Conservation (phyloP, 2,888 invertebrate species). For the Liodrosophila aerea region DNA sequence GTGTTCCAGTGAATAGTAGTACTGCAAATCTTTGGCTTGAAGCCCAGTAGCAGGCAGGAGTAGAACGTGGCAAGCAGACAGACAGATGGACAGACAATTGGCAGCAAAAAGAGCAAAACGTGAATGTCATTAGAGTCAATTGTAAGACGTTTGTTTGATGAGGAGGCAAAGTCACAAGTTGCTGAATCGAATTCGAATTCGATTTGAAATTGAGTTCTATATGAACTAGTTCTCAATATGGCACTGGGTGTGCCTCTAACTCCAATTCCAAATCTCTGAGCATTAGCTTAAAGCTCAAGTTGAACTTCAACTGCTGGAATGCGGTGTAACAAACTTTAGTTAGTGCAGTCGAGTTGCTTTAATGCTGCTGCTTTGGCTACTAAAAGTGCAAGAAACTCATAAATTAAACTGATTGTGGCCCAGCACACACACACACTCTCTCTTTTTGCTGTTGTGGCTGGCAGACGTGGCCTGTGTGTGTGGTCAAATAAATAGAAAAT, state of each 20-base stretch:
- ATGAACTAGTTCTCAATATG: conserved; percentile 36
- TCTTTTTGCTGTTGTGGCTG: conserved; percentile 5
- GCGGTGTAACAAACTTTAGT: conserved; percentile 11
- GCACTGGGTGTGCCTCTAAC: conserved; percentile 47
- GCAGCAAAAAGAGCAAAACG: conserved; percentile 55
- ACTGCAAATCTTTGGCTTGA: too few relatives aligned
- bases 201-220: not conserved
- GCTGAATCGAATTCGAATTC: not conserved
- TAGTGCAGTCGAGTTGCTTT: conserved; percentile 34
- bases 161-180: conserved; percentile 24
- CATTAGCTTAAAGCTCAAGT: conserved; percentile 47
- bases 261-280: conserved; percentile 62
- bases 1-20: too few relatives aligned
- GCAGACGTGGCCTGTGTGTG: conserved; percentile 37
- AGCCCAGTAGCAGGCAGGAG: too few relatives aligned
- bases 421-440: conserved; percentile 9
- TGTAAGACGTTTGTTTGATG: conserved; percentile 57
- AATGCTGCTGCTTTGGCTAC: conserved; percentile 22
- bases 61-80: not conserved
- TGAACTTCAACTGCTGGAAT: conserved; percentile 4
- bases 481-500: conserved; percentile 78
- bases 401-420: conserved; percentile 56
- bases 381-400: conserved; percentile 74
- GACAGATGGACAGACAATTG: conserved; percentile 29
- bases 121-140: conserved; percentile 69